phyloP scores from a whole-genome alignment of 2,888 invertebrate genomes.

The Selenia dentaria region DNA sequence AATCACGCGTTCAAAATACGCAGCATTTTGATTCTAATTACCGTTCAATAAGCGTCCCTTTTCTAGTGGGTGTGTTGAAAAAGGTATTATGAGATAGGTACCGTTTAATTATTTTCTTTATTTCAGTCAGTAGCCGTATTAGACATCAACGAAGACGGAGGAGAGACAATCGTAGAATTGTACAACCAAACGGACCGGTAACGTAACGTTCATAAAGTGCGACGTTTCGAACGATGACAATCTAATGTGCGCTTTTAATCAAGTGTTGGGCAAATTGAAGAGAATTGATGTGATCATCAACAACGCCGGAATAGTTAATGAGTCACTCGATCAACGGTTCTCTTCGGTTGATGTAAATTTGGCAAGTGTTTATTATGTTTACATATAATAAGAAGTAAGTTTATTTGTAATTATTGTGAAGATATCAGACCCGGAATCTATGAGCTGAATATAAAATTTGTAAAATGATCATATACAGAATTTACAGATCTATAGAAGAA shows the following conservation, averaged over 20 bases:
- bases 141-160: slow-evolving; percentile 13
- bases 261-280: slow-evolving; percentile 36
- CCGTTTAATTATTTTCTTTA: background rate
- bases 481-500: no score
- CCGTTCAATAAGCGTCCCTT: no score
- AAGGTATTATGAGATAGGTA: no score
- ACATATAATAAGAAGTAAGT: no score
- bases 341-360: slow-evolving; percentile 42
- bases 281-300: slow-evolving; percentile 46
- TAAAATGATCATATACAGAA: no score
- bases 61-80: no score
- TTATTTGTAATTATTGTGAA: no score
- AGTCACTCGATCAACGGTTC: slow-evolving; percentile 37
- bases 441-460: no score
- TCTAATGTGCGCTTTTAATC: slow-evolving; percentile 34
- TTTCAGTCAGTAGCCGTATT: background rate
- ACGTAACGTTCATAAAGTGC: slow-evolving; percentile 2
- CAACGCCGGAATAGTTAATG: slow-evolving; percentile 45
- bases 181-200: background rate
- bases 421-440: no score
- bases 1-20: no score
- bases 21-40: no score
- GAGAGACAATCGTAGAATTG: background rate
- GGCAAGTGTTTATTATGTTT: slow-evolving; percentile 27
- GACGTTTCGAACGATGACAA: slow-evolving; percentile 28